Evolutionary conservation across 2,888 invertebrate species (phyloP).

Genomic region (Polyploca ridens): DNA sequence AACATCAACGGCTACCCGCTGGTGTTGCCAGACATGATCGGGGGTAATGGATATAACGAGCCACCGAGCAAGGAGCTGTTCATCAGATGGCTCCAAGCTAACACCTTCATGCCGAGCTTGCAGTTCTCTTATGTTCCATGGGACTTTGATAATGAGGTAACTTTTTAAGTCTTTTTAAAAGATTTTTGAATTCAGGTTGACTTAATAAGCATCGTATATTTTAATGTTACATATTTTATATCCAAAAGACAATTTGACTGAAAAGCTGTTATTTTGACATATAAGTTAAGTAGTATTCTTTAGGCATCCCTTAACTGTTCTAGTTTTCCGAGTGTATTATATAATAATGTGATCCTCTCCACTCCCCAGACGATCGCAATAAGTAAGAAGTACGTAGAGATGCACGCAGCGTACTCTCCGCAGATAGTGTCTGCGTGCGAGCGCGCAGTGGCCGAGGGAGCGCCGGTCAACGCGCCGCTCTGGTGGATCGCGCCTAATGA

Average conservation of each 20-base stretch:
- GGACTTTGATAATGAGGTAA: slow-evolving; percentile 86
- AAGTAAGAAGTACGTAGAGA: slow-evolving; percentile 80
- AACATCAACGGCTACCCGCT: slow-evolving; percentile 87
- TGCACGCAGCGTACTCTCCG: slow-evolving; percentile 82
- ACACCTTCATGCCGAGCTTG: slow-evolving; percentile 90
- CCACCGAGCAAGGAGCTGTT: slow-evolving; percentile 85
- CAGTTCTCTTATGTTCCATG: slow-evolving; percentile 93
- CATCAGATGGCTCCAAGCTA: slow-evolving; percentile 91
- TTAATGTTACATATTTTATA: too few species aligned
- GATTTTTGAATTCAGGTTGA: too few species aligned
- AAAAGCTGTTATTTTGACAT: too few species aligned
- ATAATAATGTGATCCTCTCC: too few species aligned
- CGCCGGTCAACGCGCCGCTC: slow-evolving; percentile 88
- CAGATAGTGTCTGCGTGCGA: slow-evolving; percentile 81
- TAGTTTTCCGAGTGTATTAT: too few species aligned
- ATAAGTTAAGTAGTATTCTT: too few species aligned
- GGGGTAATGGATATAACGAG: slow-evolving; percentile 84
- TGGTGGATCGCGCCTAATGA: slow-evolving; percentile 90
- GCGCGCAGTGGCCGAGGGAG: slow-evolving; percentile 75
- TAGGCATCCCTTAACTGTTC: too few species aligned
- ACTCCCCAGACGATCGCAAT: slow-evolving; percentile 62
- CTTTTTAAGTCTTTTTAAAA: background rate
- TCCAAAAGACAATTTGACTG: too few species aligned
- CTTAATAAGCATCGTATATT: too few species aligned
- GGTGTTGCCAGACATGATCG: slow-evolving; percentile 92